Evolutionary conservation across 2,113 vertebrate species (phyloP).

Genomic region (Pelodiscus sinensis): DNA sequence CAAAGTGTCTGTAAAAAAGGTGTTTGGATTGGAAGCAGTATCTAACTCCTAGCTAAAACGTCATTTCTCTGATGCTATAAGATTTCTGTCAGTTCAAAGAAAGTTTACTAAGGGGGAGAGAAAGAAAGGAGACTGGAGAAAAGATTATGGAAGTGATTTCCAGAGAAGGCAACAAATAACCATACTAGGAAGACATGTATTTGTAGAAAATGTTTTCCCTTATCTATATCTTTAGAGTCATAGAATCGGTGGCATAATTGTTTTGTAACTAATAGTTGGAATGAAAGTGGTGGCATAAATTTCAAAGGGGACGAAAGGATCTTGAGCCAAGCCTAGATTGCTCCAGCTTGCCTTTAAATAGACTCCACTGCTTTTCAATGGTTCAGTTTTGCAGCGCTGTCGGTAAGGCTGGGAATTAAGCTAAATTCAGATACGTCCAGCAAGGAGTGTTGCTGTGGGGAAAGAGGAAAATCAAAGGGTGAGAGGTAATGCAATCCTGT

Average conservation of each 20-base stretch:
- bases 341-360: slow-evolving; percentile 48
- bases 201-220: neutral
- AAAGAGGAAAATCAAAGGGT: slow-evolving; percentile 39
- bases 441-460: slow-evolving; percentile 37
- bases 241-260: neutral
- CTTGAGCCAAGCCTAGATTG: slow-evolving; percentile 41
- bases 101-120: neutral
- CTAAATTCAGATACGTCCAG: slow-evolving; percentile 44
- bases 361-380: slow-evolving; percentile 30
- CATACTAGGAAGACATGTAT: fast-evolving
- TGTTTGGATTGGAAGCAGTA: neutral
- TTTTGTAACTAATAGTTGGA: neutral
- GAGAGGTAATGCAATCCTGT: slow-evolving; percentile 34
- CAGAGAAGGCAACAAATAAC: neutral
- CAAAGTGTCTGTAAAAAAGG: too few species aligned
- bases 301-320: slow-evolving; percentile 7
- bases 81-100: neutral
- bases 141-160: neutral
- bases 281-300: neutral
- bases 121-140: neutral
- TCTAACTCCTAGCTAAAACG: neutral
- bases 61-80: neutral
- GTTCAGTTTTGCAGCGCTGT: slow-evolving; percentile 51
- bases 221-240: neutral
- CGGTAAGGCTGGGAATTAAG: slow-evolving; percentile 38